Evolutionary conservation across 2,888 invertebrate species (phyloP), one percentile per base, ranked within the genome.

Genomic region (Euphydryas editha): DNA sequence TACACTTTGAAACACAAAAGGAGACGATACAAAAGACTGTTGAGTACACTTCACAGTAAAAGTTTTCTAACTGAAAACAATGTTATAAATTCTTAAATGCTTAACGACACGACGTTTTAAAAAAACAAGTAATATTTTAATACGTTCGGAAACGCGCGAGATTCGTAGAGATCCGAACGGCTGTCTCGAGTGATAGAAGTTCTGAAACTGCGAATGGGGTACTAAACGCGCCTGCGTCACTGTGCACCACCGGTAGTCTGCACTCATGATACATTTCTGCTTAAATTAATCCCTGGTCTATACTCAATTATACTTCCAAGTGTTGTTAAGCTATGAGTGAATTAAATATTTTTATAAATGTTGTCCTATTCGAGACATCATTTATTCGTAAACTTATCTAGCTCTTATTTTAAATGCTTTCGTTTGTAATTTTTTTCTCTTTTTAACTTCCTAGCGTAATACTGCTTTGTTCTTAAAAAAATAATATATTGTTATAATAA

Each of bases 181-280:
- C 87, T 80, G 80, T 69, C 76, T 85, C 76, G 81, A 78, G 76
- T 83, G 84, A 85, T 73, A 76, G 85, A 83, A 78, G 78, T 76
- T 79, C 76, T 81, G 77, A 83, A 85, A 92, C 91, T 92, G 91
- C 87, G 87, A 87, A 82, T 79, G 75, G 67, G 73, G 75, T 71
- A 73, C 77, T 78, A 80, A 71, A 85, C 73, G 92, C 92, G 92
- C 92, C 83, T 90, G 92, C 92, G 92, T 91, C 85, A 79, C 80
- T 84, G 84, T 84, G 84, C 86, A 86, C 84, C 84, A 86, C 79
- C 76, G 78, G 69, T 59, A 79, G 78, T 81, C 85, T 88, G 90
- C 87, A 89, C 88, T 87, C 82, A 78, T 88, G 87, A 89, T 91
- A 91, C 87, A 89, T 89, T 91, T 88, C 88, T 86, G 86, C 87